phyloP scores from a whole-genome alignment of 2,888 invertebrate species.

The Chrysolina oricalcia region DNA sequence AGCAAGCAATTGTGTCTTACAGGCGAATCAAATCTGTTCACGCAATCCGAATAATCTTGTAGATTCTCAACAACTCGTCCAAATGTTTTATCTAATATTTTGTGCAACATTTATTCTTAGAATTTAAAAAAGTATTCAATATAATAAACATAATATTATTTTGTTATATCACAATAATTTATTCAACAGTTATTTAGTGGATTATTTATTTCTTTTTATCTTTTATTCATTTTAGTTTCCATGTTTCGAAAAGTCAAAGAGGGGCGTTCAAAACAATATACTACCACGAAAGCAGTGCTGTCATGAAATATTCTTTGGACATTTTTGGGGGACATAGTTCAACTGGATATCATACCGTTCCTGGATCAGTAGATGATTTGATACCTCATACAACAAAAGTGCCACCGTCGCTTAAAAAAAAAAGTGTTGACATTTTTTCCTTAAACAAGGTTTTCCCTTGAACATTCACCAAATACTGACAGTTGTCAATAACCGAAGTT shows the following conservation, averaged over 20 bases:
- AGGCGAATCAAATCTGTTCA: background rate
- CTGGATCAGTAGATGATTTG: background rate
- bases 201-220: background rate
- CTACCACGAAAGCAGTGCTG: constrained; percentile 10
- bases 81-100: constrained; percentile 4
- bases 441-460: no score
- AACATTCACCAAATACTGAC: no score
- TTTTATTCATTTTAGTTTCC: background rate
- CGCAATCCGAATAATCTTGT: background rate
- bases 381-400: background rate
- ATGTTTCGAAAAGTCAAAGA: background rate
- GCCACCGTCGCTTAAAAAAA: no score
- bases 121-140: constrained; percentile 9
- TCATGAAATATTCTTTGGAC: background rate
- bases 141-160: constrained; percentile 4
- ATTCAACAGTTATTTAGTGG: constrained; percentile 3
- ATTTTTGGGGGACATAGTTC: background rate
- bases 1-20: background rate
- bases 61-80: background rate
- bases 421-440: no score
- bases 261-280: background rate
- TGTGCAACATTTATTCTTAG: constrained; percentile 10
- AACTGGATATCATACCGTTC: background rate
- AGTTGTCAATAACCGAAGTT: no score
- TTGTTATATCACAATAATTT: constrained; percentile 23